Evolutionary conservation across 1,140 invertebrate species (phyloP), one percentile per base, ranked within the genome.

Genomic region (Hylaeus volcanicus): DNA sequence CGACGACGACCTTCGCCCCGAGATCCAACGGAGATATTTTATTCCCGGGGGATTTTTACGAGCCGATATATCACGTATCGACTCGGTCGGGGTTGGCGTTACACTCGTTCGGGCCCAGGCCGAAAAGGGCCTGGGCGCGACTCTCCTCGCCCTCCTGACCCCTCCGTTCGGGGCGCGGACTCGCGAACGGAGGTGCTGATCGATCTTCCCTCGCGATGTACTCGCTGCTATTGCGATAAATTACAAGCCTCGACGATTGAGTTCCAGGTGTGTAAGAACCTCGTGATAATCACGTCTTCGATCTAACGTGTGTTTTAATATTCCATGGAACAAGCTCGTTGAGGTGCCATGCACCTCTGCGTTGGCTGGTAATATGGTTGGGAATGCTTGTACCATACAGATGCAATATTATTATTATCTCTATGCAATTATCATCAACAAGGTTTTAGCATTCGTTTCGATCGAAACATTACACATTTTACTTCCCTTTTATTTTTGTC

Each of bases 31-130:
- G 83, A 92, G 92, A 93, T 93, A 93, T 92, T 92, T 93, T 93
- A 93, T 93, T 93, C 91, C 87, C 86, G 82, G 66, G 37, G 87
- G 89, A 91, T 93, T 93, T 93, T 93, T 93, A 93, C 90, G 93
- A 93, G 91, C 93, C 91, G 91, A 93, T 93, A 93, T 93, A 93
- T 93, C 92, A 93, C 89, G 89, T 91, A 93, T 93, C 92, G 92
- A 92, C 81, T 48, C 68, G 61, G 83, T 84, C 89, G 88, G 89
- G 88, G 87, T 90, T 91, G 86, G 86, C 88, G 88, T 89, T 89
- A 86, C 88, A 83, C 73, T 64, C 37, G 81, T 83, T 56, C 81
- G 76, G 76, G 84, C 81, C 87, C 61, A 71, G 79, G 78, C 85
- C 83, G 81, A 86, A 88, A 88, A 85, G 78, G 82, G 63, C 81